A percentile compares a stretch with the other conserved stretches of the same genome.
Evolutionary conservation across 2,797 vertebrate genomes (phyloP).

Genomic region (Zenarchopterus dispar): DNA sequence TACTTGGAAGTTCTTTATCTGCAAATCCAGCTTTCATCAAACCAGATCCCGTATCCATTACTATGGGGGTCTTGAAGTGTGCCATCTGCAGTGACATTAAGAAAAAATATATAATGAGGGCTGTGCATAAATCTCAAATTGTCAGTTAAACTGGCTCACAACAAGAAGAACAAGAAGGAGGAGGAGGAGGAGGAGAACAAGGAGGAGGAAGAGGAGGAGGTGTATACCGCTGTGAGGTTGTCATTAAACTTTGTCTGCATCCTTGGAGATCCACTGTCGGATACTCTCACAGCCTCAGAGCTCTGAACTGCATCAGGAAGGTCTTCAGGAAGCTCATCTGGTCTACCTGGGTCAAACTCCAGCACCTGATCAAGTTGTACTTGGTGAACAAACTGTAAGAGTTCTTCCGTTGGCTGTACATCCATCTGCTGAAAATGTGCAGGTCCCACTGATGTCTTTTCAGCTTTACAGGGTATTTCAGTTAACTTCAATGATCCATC

Average conservation of each 20-base stretch:
- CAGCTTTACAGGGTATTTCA: not conserved
- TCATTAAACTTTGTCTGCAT: constrained; percentile 21
- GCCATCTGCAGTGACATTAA: constrained; percentile 46
- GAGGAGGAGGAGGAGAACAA: too few relatives aligned
- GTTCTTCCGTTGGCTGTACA: not conserved
- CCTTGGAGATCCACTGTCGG: constrained; percentile 16
- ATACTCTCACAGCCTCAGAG: constrained; percentile 19
- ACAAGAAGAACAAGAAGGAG: too few relatives aligned
- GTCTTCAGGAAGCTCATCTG: not conserved
- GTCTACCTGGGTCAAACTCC: constrained; percentile 25
- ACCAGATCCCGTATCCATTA: constrained; percentile 83
- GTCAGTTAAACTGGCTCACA: too few relatives aligned
- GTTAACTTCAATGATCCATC: accelerated
- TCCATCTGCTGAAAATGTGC: not conserved
- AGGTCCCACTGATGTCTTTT: not conserved
- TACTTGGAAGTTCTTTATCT: constrained; percentile 75
- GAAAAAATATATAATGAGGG: not conserved
- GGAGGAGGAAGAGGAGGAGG: too few relatives aligned
- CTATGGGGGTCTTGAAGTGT: constrained; percentile 72
- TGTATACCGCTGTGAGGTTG: constrained; percentile 46
- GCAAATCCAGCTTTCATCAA: constrained; percentile 84
- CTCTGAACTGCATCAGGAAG: not conserved
- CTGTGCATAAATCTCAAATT: too few relatives aligned
- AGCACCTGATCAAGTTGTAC: constrained; percentile 11
- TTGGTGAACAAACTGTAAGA: accelerated